These are phyloP conservation scores for Siphlonurus alternatus DNA, from an alignment of 2,888 invertebrate genomes.

Conservation along the genomic window DNA sequence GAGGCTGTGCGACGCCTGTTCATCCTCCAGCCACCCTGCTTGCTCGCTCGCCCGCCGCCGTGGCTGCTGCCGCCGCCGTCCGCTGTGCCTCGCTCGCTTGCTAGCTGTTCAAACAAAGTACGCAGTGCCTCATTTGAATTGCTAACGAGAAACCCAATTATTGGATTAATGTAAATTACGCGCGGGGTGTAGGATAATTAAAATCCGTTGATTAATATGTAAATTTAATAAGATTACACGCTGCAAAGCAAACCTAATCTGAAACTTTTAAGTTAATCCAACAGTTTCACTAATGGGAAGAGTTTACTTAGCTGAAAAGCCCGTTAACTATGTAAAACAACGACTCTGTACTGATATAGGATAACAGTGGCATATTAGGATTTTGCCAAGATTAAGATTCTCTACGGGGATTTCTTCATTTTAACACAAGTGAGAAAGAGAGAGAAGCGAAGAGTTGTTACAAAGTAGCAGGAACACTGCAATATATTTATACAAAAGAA, in stretches of 20 bases:
- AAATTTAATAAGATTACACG: conserved; percentile 93
- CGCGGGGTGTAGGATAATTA: conserved; percentile 59
- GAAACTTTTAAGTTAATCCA: conserved; percentile 15
- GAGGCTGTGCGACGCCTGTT: not conserved
- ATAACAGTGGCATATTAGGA: conserved; percentile 11
- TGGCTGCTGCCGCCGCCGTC: too few species aligned
- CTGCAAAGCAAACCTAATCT: conserved; percentile 17
- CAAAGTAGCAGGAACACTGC: too few species aligned
- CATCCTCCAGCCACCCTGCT: too few species aligned
- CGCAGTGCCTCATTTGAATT: conserved; percentile 56
- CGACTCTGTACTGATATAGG: conserved; percentile 10
- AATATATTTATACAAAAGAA: too few species aligned
- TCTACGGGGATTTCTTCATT: conserved; percentile 11
- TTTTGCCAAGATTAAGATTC: conserved; percentile 10
- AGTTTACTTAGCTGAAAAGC: conserved; percentile 12
- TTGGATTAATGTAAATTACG: conserved; percentile 87
- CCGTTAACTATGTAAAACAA: conserved; percentile 12
- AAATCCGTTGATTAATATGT: conserved; percentile 97
- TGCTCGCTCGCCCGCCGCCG: too few species aligned
- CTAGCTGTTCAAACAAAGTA: conserved; percentile 3
- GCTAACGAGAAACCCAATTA: conserved; percentile 86
- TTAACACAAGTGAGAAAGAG: conserved; percentile 2
- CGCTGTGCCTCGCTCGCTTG: not conserved
- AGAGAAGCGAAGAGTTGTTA: too few species aligned
- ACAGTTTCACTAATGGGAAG: conserved; percentile 12